Base-by-base conservation (phyloP, 2,113 vertebrate genomes). In the Entosphenus tridentatus region DNA sequence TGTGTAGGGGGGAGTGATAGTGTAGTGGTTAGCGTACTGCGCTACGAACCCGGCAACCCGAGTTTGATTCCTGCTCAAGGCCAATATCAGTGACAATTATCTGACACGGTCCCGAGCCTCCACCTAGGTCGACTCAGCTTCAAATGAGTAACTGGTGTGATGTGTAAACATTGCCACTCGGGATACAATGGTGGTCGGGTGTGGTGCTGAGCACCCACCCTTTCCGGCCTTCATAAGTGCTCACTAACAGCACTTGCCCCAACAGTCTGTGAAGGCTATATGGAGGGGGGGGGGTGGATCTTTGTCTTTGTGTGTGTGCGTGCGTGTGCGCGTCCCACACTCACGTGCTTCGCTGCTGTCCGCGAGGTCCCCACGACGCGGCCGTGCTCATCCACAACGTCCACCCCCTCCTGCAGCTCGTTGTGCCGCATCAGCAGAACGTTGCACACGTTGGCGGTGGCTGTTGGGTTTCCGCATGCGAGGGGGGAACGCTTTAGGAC, bases 381-480 rank as follows among this genome's bases (percentile, higher is more conserved):
- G 17, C 86, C 86, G 0, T 79, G 77, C 14, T 56, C 70, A 70
- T 95, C 87, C 72, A 89, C 68, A 17, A 91, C 84, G 1, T 81
- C 80, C 12, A 93, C 87, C 8, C 88, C 87, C 69, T 91, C 86
- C 56, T 85, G 81, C 76, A 95, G 81, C 78, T 95, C 89, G 0
- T 80, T 81, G 73, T 88, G 85, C 70, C 88, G 82, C 90, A 95
- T 95, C 74, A 96, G 83, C 73, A 91, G 82, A 74, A 90, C 85
- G 2, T 91, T 95, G 75, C 88, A 93, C 76, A 96, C 82, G 65
- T 91, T 93, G 76, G 88, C 93, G 73, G 87, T 86, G 11, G 90
- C 92, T 98, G 82, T 3, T 73, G 39, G 54, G 10, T 11, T 65
- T n/a, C 8, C 62, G 21, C 21, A 13, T 55, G 68, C 17, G 12